These are phyloP conservation scores for Cotesia typhae DNA, from an alignment of 1,140 invertebrate species.

Conservation along the genomic window DNA sequence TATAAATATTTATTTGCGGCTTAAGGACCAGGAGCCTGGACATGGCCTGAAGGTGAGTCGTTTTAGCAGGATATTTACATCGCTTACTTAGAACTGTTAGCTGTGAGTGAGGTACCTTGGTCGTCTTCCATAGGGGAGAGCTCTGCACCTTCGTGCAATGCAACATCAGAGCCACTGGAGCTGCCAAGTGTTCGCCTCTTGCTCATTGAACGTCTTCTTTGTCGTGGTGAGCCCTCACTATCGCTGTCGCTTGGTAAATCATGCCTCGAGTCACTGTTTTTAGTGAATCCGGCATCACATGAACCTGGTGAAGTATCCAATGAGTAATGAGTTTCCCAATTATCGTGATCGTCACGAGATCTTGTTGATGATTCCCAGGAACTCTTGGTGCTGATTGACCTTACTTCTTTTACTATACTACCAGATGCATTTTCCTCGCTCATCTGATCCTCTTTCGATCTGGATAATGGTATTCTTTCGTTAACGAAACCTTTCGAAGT, in stretches of 20 bases:
- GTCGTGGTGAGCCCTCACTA: slow-evolving; percentile 56
- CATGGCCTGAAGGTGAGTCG: slow-evolving; percentile 24
- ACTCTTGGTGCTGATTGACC: slow-evolving; percentile 26
- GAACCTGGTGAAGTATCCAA: slow-evolving; percentile 60
- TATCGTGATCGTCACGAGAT: slow-evolving; percentile 46
- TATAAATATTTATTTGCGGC: slow-evolving; percentile 9
- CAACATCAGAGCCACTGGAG: slow-evolving; percentile 72
- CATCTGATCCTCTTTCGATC: slow-evolving; percentile 35
- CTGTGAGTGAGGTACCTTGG: slow-evolving; percentile 64
- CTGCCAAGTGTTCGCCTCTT: slow-evolving; percentile 68
- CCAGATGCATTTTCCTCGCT: slow-evolving; percentile 29
- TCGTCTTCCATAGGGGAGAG: slow-evolving; percentile 66
- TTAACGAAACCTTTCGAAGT: slow-evolving; percentile 28
- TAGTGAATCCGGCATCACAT: slow-evolving; percentile 54
- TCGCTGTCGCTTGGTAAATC: slow-evolving; percentile 60
- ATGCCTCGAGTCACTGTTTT: slow-evolving; percentile 52
- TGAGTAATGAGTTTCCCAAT: slow-evolving; percentile 60
- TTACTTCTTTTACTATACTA: slow-evolving; percentile 36
- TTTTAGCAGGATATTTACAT: slow-evolving; percentile 63
- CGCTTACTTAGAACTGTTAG: slow-evolving; percentile 65
- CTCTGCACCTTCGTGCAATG: slow-evolving; percentile 70
- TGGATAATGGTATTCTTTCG: slow-evolving; percentile 27
- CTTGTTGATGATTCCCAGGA: slow-evolving; percentile 45
- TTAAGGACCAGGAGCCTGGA: slow-evolving; percentile 11
- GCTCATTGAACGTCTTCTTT: slow-evolving; percentile 55